phyloP scores from a whole-genome alignment of 2,888 invertebrate species.

The Orchesella flavescens region DNA sequence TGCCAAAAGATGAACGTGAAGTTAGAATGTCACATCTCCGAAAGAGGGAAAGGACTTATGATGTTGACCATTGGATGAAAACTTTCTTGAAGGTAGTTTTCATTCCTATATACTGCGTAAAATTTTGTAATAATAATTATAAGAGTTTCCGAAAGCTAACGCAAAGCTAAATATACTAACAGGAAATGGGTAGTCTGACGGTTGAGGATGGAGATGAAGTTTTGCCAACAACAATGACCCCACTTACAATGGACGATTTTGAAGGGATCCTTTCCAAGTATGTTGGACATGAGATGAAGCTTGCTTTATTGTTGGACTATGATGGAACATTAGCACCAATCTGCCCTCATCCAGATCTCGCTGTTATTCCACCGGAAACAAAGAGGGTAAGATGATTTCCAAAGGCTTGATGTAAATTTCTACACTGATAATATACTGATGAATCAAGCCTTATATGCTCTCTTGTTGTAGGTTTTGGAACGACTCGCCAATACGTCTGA shows the following conservation, averaged over 20 bases:
- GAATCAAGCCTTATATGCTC: too few relatives aligned
- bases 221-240: slow-evolving; percentile 89
- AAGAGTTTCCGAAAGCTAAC: not conserved
- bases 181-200: slow-evolving; percentile 85
- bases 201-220: slow-evolving; percentile 81
- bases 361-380: slow-evolving; percentile 88
- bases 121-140: not conserved
- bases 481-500: slow-evolving; percentile 88
- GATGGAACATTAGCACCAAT: slow-evolving; percentile 92
- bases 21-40: slow-evolving; percentile 89
- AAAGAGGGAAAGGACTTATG: slow-evolving; percentile 85
- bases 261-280: slow-evolving; percentile 91
- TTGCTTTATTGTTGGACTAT: slow-evolving; percentile 88
- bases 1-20: slow-evolving; percentile 91
- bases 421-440: too few relatives aligned
- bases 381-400: slow-evolving; percentile 76
- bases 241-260: slow-evolving; percentile 92
- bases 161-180: not conserved
- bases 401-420: not conserved
- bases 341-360: slow-evolving; percentile 91
- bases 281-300: slow-evolving; percentile 88
- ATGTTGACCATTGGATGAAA: slow-evolving; percentile 92
- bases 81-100: slow-evolving; percentile 81
- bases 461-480: slow-evolving; percentile 80
- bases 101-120: not conserved